A percentile compares a stretch with the other conserved stretches of the same genome.
Evolutionary conservation across 2,797 vertebrate genomes (phyloP).

Genomic region (Macropodus opercularis): DNA sequence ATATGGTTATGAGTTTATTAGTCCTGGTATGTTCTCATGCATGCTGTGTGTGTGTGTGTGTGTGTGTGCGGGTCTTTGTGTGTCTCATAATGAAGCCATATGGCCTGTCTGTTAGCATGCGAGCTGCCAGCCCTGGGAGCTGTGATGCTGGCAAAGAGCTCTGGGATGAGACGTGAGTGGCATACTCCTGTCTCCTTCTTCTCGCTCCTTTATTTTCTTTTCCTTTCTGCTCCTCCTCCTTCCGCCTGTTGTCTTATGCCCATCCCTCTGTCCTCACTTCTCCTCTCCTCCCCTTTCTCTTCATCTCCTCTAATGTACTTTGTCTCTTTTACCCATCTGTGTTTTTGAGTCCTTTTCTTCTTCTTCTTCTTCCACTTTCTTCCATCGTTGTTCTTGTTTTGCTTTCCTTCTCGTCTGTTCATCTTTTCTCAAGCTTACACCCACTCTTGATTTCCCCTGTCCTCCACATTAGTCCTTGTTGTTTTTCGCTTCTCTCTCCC

Average conservation of each 20-base stretch:
- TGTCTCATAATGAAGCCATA: constrained; percentile 81
- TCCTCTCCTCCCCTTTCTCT: background rate
- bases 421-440: constrained; percentile 5
- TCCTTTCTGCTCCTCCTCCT: constrained; percentile 43
- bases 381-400: background rate
- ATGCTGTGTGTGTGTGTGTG: constrained; percentile 20
- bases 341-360: background rate
- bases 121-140: constrained; percentile 71
- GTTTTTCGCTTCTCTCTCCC: constrained; percentile 54
- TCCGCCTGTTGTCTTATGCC: constrained; percentile 28
- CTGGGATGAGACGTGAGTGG: constrained; percentile 71
- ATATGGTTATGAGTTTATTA: too few relatives aligned
- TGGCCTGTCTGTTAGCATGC: constrained; percentile 75
- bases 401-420: background rate
- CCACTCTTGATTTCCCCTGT: constrained; percentile 15
- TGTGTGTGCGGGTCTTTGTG: constrained; percentile 48
- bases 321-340: constrained; percentile 5
- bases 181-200: constrained; percentile 63
- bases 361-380: background rate
- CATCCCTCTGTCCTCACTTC: constrained; percentile 31
- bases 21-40: too few relatives aligned
- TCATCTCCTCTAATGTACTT: constrained; percentile 11
- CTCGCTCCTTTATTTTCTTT: constrained; percentile 16
- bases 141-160: constrained; percentile 69
- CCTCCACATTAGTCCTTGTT: constrained; percentile 55